A percentile compares a stretch with the other conserved stretches of the same genome.
Evolutionary conservation across 2,797 vertebrate species (phyloP).

Genomic region (Chaetophractus vellerosus): DNA sequence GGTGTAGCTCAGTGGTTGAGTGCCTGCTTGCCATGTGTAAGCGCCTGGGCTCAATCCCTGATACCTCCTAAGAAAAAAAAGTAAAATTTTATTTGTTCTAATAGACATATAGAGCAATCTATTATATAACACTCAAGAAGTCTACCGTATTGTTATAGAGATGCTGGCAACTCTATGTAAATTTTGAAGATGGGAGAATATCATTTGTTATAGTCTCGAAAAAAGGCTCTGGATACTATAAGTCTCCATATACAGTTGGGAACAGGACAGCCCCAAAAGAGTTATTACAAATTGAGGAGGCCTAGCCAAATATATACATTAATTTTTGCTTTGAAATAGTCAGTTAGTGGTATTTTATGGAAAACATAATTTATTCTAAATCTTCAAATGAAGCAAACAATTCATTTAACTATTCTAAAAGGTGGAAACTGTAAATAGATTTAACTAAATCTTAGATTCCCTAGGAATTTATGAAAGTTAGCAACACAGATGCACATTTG

Average conservation of each 20-base stretch:
- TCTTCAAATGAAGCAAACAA: constrained; percentile 42
- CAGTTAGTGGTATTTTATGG: constrained; percentile 26
- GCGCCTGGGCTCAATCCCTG: too few relatives aligned
- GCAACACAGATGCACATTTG: constrained; percentile 14
- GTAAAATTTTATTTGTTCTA: constrained; percentile 56
- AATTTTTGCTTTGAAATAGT: constrained; percentile 63
- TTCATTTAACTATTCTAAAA: constrained; percentile 64
- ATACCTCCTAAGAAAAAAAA: too few relatives aligned
- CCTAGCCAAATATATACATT: background rate
- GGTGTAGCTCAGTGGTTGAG: too few relatives aligned
- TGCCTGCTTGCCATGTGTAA: too few relatives aligned
- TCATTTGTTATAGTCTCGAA: background rate
- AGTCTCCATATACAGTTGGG: background rate
- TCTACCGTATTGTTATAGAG: background rate
- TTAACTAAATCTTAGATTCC: constrained; percentile 39
- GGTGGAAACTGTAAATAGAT: background rate
- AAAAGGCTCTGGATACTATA: constrained; percentile 10
- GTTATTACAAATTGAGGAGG: background rate
- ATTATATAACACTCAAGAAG: background rate
- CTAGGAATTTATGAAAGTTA: constrained; percentile 34
- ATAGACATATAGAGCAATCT: background rate
- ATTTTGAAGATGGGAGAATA: background rate
- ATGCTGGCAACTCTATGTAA: background rate
- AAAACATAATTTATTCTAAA: constrained; percentile 61
- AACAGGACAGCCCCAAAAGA: background rate